A percentile compares a stretch with the other conserved stretches of the same genome.
phyloP scores from a whole-genome alignment of 2,888 invertebrate genomes.

The Arge pagana region DNA sequence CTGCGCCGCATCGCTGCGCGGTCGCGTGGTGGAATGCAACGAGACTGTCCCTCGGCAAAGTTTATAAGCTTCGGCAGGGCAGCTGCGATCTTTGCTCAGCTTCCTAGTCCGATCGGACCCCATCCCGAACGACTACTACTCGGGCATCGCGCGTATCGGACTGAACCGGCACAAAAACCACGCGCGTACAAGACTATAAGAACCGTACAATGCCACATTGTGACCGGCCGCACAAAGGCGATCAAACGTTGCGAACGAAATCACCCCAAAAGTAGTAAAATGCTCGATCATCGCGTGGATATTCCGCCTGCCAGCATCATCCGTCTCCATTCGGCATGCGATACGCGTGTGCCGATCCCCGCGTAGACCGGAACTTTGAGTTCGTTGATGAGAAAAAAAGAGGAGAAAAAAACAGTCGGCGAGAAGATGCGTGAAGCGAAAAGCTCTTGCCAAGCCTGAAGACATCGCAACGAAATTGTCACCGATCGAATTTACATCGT shows the following conservation, averaged over 20 bases:
- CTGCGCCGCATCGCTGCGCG: neutral
- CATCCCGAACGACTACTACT: slow-evolving; percentile 9
- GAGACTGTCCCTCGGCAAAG: slow-evolving; percentile 12
- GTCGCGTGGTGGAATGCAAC: neutral
- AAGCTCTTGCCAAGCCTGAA: neutral
- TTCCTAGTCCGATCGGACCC: slow-evolving; percentile 13
- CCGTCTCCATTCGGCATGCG: slow-evolving; percentile 4
- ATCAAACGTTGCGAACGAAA: slow-evolving; percentile 31
- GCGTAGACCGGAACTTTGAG: no score
- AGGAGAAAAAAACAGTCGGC: neutral
- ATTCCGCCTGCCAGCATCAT: slow-evolving; percentile 10
- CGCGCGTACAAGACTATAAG: slow-evolving; percentile 45
- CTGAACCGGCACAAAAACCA: slow-evolving; percentile 38
- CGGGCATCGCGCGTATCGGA: slow-evolving; percentile 11
- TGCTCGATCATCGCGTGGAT: slow-evolving; percentile 36
- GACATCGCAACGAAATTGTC: no score
- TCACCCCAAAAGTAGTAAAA: slow-evolving; percentile 26
- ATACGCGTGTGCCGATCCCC: no score
- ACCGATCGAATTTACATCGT: no score
- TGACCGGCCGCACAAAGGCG: slow-evolving; percentile 45
- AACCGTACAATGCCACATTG: slow-evolving; percentile 49
- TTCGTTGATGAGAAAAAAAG: no score
- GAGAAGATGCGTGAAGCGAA: neutral
- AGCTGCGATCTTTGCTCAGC: slow-evolving; percentile 13
- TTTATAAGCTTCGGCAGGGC: slow-evolving; percentile 17